Percentiles rank a stretch among this genome's conserved stretches.
These are phyloP conservation scores for Nomada flava DNA, from an alignment of 2,888 invertebrate genomes.

Conservation along the genomic window DNA sequence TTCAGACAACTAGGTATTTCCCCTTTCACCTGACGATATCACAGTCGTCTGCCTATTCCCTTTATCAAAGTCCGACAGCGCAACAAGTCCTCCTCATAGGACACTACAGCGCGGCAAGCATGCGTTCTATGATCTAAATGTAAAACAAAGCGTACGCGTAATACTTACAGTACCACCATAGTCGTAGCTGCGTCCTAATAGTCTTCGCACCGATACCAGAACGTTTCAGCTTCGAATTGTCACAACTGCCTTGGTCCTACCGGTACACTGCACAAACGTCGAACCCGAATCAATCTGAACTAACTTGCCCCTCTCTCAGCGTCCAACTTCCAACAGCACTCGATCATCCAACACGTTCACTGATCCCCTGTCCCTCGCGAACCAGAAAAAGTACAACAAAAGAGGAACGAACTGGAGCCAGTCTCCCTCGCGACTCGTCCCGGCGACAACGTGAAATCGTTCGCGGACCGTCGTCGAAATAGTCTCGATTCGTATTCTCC, in stretches of 20 bases:
- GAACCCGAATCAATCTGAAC: too few relatives aligned
- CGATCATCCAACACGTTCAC: slow-evolving; percentile 30
- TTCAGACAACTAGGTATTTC: too few relatives aligned
- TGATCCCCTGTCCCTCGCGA: background rate
- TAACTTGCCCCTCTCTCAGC: background rate
- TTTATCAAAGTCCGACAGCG: background rate
- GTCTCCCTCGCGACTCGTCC: too few relatives aligned
- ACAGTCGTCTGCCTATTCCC: too few relatives aligned
- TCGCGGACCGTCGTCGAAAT: background rate
- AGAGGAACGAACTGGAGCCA: background rate
- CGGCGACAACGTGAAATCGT: too few relatives aligned
- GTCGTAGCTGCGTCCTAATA: slow-evolving; percentile 75
- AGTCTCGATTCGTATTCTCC: background rate
- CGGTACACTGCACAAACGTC: background rate
- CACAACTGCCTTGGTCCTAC: background rate
- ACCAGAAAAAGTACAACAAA: too few relatives aligned
- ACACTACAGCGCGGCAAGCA: too few relatives aligned
- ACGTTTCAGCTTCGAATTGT: background rate
- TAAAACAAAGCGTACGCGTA: background rate
- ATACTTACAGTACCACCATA: slow-evolving; percentile 83
- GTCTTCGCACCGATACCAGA: slow-evolving; percentile 41
- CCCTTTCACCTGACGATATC: too few relatives aligned
- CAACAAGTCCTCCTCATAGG: background rate
- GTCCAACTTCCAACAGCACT: background rate
- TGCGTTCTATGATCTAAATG: background rate